Evolutionary conservation across 2,888 invertebrate species (phyloP), one percentile per base, ranked within the genome.

Genomic region (Amblyteles armatorius): DNA sequence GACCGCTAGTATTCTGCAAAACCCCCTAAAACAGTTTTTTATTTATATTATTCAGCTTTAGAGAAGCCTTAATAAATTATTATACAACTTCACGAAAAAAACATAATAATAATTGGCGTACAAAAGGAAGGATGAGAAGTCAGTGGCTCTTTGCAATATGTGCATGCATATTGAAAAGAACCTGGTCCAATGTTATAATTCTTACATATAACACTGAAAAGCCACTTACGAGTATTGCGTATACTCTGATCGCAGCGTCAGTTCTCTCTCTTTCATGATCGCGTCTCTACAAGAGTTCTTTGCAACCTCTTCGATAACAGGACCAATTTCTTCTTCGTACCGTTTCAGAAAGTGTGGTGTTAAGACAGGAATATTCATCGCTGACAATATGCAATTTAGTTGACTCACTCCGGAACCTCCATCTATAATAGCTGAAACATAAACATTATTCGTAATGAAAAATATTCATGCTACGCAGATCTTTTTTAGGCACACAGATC

Each of bases 371-470:
- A 57, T 69, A 16, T 50, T 50, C 50, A 69, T 26, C 33, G 69
- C 69, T n/a, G 69, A 69, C 29, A 50, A n/a, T 7, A 69, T 50
- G 29, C 29, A 29, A 22, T 69, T 69, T 16, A 50, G 7, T 69
- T 69, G 69, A 7, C 69, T 50, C n/a, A n/a, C 48, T 69, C 50
- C 69, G 29, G 69, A 69, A 69, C 69, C 69, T 69, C 50, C 69
- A 29, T 69, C 69, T 16, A 69, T 50, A n/a, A 69, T 26, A 69
- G 69, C 69, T 69, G 7, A 6, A 50, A 50, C 13, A 69, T 52
- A n/a, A 29, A 16, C 5, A 29, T 22, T 26, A 48, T 44, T 29
- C 4, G 26, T 50, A 50, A 26, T 69, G 16, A 29, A 50, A 48
- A 26, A 69, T 50, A 69, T 69, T 16, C 44, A 68, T 68, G 13